Evolutionary conservation across 2,888 invertebrate genomes (phyloP), one percentile per base, ranked within the genome.

Genomic region (Lacanobia oleracea): DNA sequence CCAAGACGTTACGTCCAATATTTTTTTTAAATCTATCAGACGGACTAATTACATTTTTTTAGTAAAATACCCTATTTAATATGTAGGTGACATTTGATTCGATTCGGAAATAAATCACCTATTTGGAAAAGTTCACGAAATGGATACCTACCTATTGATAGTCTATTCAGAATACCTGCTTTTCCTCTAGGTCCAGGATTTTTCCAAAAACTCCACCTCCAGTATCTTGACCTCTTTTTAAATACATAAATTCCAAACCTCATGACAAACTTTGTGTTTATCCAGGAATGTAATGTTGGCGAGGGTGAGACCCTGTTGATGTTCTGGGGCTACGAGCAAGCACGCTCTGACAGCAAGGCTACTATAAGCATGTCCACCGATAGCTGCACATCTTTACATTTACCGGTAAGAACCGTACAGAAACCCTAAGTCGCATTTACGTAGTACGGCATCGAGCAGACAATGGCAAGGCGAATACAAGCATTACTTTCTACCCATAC

Each of bases 281-380:
- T 61, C 4, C 86, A 95, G 95, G 95, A 94, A 70, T 94, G 93
- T 86, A 89, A 93, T 90, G 93, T 91, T 68, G 90, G 89, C 51
- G 94, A 94, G 74, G 92, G 94, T 18, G 92, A 93, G 78, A 94
- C 94, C 7, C 79, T 94, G 85, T 84, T 94, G 85, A 93, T 94
- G 91, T 94, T 91, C 88, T 94, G 94, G 94, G 93, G 94, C 80
- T 87, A 89, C 83, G 88, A 89, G 61, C 88, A 40, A 21, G 40
- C 40, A 8, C 21, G 88, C 81, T 92, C 93, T 21, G 94, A 94
- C 56, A 94, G 95, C 86, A 89, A 91, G 71, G 88, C 89, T 60
- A 94, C 94, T 16, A 91, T 93, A 82, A 94, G 92, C 84, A 91
- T 94, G 92, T 93, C 94, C 4, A 90, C 91, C 0, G 94, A 95